Conservation (phyloP, 2,113 vertebrate genomes). For the Scomber scombrus region DNA sequence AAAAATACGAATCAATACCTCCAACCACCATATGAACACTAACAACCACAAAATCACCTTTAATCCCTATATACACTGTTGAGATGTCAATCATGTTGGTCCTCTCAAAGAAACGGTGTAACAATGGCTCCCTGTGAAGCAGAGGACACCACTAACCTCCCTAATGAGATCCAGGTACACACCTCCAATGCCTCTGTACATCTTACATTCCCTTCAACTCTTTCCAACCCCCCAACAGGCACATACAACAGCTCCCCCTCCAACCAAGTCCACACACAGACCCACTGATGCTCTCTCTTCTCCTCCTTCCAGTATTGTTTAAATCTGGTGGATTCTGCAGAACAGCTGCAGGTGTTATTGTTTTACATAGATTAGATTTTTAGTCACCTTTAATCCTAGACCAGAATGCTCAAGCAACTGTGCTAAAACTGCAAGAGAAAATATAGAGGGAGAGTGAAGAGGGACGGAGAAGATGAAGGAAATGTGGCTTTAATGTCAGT, state of each 20-base stretch:
- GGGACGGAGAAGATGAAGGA: not conserved
- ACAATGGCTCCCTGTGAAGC: conserved; percentile 59
- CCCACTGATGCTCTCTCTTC: conserved; percentile 9
- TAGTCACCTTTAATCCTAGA: conserved; percentile 6
- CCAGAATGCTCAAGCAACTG: not conserved
- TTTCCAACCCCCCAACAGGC: conserved; percentile 37
- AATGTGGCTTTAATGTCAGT: conserved; percentile 40
- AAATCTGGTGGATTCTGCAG: conserved; percentile 8
- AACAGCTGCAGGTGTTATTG: not conserved
- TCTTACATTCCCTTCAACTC: conserved; percentile 54
- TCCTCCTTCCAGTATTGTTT: conserved; percentile 3
- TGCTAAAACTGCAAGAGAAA: not conserved
- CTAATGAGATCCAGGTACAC: conserved; percentile 74
- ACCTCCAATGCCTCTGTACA: conserved; percentile 55
- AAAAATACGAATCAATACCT: conserved; percentile 62
- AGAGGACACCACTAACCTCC: conserved; percentile 65
- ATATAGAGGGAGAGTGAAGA: not conserved
- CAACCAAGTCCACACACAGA: conserved; percentile 17
- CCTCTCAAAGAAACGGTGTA: conserved; percentile 49
- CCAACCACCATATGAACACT: conserved; percentile 45
- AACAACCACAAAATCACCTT: conserved; percentile 67
- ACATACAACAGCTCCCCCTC: conserved; percentile 15
- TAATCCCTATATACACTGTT: conserved; percentile 59
- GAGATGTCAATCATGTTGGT: conserved; percentile 64
- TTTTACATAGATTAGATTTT: not conserved